Conservation (phyloP, 2,888 invertebrate genomes). For the Hirtodrosophila cameraria region DNA sequence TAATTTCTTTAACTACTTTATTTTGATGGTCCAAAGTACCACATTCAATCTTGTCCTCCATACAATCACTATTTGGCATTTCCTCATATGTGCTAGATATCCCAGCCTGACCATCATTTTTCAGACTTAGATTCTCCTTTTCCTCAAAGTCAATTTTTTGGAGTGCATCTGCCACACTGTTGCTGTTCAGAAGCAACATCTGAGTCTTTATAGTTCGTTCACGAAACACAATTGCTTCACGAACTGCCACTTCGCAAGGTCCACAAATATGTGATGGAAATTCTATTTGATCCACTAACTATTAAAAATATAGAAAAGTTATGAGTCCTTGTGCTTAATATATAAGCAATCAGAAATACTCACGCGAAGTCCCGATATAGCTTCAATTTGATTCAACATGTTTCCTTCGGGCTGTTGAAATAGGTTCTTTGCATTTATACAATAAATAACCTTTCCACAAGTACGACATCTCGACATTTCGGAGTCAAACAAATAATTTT, state of each 20-base stretch:
- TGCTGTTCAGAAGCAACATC: constrained; percentile 37
- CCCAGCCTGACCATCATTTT: not conserved
- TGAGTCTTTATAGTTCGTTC: constrained; percentile 65
- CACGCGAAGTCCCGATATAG: constrained; percentile 63
- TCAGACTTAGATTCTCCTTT: not conserved
- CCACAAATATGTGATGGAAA: constrained; percentile 60
- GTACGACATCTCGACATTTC: constrained; percentile 64
- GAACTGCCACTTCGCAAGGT: constrained; percentile 54
- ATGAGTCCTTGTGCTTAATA: not conserved
- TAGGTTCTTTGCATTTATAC: constrained; percentile 39
- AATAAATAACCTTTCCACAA: constrained; percentile 64
- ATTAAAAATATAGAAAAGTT: not conserved
- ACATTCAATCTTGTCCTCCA: not conserved
- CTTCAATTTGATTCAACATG: constrained; percentile 66
- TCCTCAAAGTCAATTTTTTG: constrained; percentile 45
- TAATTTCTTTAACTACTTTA: not conserved
- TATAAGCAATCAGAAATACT: constrained; percentile 6
- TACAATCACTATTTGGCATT: constrained; percentile 1
- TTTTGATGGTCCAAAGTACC: not conserved
- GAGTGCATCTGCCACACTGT: constrained; percentile 11
- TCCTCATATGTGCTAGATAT: not conserved
- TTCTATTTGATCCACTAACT: constrained; percentile 42
- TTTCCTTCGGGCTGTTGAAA: constrained; percentile 51
- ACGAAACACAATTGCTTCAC: constrained; percentile 57
- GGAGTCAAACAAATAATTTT: constrained; percentile 9